phyloP scores from a whole-genome alignment of 2,113 vertebrate genomes.

The Toxotes chatareus region DNA sequence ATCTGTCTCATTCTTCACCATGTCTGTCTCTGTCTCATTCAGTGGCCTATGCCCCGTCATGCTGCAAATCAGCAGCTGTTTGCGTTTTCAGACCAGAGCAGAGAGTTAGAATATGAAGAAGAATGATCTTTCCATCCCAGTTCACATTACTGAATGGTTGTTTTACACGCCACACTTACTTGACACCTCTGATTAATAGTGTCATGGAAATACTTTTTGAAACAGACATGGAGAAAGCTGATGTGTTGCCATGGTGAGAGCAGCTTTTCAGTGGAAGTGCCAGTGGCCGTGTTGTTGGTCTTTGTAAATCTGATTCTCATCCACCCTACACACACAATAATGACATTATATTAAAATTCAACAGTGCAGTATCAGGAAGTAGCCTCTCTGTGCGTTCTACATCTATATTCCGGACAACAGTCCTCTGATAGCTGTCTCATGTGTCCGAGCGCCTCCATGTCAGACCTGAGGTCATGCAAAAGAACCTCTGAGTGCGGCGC shows the following conservation, averaged over 20 bases:
- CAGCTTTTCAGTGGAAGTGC: slow-evolving; percentile 1
- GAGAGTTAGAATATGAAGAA: slow-evolving; percentile 58
- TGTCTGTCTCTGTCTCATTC: slow-evolving; percentile 49
- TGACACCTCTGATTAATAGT: slow-evolving; percentile 62
- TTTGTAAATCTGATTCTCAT: slow-evolving; percentile 32
- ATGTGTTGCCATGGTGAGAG: slow-evolving; percentile 20
- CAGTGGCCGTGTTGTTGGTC: not conserved
- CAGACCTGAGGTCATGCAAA: slow-evolving; percentile 46
- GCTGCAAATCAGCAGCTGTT: slow-evolving; percentile 75
- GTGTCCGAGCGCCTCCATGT: slow-evolving; percentile 30
- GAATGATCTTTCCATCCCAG: slow-evolving; percentile 60
- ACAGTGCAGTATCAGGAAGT: slow-evolving; percentile 19
- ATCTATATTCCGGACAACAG: slow-evolving; percentile 26
- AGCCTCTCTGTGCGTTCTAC: slow-evolving; percentile 12
- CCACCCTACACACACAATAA: slow-evolving; percentile 9
- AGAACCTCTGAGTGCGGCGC: slow-evolving; percentile 56
- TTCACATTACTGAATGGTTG: slow-evolving; percentile 60
- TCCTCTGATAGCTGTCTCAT: slow-evolving; percentile 33
- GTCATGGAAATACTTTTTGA: slow-evolving; percentile 38
- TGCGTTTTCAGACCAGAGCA: slow-evolving; percentile 57
- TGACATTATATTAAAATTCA: not conserved
- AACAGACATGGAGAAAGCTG: slow-evolving; percentile 32
- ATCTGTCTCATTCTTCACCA: slow-evolving; percentile 29
- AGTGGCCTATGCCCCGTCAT: slow-evolving; percentile 62
- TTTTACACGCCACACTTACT: slow-evolving; percentile 58